phyloP scores from a whole-genome alignment of 92 coral and sea anemone genomes.

The Palythoa heliodiscus region DNA sequence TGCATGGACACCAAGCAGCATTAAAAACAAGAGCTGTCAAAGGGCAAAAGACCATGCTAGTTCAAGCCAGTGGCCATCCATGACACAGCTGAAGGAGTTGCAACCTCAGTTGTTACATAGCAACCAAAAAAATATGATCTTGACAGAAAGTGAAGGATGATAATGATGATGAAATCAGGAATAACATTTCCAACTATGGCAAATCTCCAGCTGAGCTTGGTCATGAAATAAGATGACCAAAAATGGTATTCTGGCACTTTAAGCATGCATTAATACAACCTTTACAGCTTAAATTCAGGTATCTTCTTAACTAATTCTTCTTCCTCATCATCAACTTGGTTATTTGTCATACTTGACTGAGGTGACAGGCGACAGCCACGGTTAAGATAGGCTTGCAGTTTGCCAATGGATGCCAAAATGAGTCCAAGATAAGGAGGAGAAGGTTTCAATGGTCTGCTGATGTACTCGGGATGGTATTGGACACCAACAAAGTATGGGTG shows the following conservation, averaged over 20 bases:
- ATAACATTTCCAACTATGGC: too few relatives aligned
- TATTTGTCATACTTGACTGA: conserved; percentile 80
- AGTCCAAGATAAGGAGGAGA: conserved; percentile 96
- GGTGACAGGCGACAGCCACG: conserved; percentile 97
- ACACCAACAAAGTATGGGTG: conserved; percentile 98
- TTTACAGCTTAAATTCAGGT: conserved; percentile 48
- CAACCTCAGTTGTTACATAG: too few relatives aligned
- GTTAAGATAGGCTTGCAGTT: conserved; percentile 77
- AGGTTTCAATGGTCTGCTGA: conserved; percentile 96
- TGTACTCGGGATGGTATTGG: conserved; percentile 96
- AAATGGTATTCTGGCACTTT: neutral
- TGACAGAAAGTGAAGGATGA: too few relatives aligned
- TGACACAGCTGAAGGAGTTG: too few relatives aligned
- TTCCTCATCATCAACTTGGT: conserved; percentile 66
- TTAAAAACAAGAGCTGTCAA: too few relatives aligned
- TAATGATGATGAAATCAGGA: too few relatives aligned
- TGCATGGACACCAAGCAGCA: too few relatives aligned
- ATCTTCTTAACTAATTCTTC: conserved; percentile 28
- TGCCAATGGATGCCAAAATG: conserved; percentile 86
- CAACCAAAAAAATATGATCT: too few relatives aligned
- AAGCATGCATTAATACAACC: neutral
- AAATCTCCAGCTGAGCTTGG: neutral
- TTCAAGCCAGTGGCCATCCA: too few relatives aligned
- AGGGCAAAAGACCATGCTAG: too few relatives aligned
- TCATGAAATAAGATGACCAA: neutral